Conservation (phyloP, 2,888 invertebrate genomes). For the Halictus ligatus region DNA sequence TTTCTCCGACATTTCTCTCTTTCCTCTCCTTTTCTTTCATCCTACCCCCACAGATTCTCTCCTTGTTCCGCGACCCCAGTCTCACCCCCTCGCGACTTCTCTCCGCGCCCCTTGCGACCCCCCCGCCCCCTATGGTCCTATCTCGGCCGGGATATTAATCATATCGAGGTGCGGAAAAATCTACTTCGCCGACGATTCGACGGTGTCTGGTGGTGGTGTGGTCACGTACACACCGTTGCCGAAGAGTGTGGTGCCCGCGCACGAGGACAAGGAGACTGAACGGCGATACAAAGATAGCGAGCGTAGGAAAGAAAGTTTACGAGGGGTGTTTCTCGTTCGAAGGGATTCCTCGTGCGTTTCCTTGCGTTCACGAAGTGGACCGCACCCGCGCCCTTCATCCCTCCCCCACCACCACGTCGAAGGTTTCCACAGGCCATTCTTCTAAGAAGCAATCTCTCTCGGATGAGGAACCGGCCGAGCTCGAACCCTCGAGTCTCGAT, state of each 20-base stretch:
- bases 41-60: slow-evolving; percentile 22
- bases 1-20: slow-evolving; percentile 34
- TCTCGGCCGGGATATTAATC: slow-evolving; percentile 79
- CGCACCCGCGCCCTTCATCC: background rate
- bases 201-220: slow-evolving; percentile 40
- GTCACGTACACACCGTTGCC: slow-evolving; percentile 42
- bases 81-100: slow-evolving; percentile 13
- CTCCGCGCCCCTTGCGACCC: slow-evolving; percentile 9
- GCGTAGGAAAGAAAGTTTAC: slow-evolving; percentile 58
- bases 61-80: background rate
- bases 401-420: background rate
- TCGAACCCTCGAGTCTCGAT: slow-evolving; percentile 16
- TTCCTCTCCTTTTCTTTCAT: slow-evolving; percentile 38
- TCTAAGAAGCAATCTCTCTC: slow-evolving; percentile 3
- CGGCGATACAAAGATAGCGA: slow-evolving; percentile 65
- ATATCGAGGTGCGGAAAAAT: slow-evolving; percentile 82
- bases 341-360: slow-evolving; percentile 38
- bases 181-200: slow-evolving; percentile 71
- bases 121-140: slow-evolving; percentile 38
- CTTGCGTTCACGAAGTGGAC: background rate
- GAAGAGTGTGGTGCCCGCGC: background rate
- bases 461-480: background rate
- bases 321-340: slow-evolving; percentile 53
- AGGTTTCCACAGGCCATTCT: background rate
- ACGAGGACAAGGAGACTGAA: slow-evolving; percentile 42